Evolutionary conservation across 2,113 vertebrate species (phyloP).

Genomic region (Engystomops pustulosus): DNA sequence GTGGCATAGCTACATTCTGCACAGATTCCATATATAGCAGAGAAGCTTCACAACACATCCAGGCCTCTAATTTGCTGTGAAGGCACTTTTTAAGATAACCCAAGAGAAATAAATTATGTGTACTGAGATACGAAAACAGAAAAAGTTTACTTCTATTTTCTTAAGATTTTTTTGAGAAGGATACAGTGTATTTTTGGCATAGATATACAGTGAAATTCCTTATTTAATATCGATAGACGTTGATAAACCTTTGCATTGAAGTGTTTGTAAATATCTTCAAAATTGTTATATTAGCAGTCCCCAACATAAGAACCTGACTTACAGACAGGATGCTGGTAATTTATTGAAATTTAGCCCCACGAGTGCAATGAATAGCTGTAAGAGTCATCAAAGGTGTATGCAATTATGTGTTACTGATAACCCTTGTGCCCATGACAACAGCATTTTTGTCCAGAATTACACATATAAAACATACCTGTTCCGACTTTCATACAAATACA

Average conservation of each 20-base stretch:
- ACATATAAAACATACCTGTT: too few species aligned
- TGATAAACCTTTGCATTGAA: background rate
- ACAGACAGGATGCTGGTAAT: too few species aligned
- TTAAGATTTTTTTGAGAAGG: background rate
- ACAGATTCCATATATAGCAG: slow-evolving; percentile 21
- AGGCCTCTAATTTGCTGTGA: slow-evolving; percentile 39
- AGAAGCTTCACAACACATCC: slow-evolving; percentile 29
- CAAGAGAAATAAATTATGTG: slow-evolving; percentile 29
- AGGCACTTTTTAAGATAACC: slow-evolving; percentile 31
- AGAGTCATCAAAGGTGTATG: too few species aligned
- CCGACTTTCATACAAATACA: too few species aligned
- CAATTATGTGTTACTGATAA: too few species aligned
- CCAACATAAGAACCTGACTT: too few species aligned
- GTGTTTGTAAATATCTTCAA: background rate
- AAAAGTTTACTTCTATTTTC: background rate
- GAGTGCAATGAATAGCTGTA: too few species aligned
- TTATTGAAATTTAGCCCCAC: too few species aligned
- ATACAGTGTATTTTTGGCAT: background rate
- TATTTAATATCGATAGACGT: background rate
- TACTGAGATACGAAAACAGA: background rate
- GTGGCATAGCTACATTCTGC: slow-evolving; percentile 19
- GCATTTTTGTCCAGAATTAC: too few species aligned
- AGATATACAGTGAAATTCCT: background rate
- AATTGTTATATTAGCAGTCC: too few species aligned
- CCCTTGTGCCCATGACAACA: too few species aligned